Base-by-base conservation (phyloP, 2,797 vertebrate genomes). In the Sebastes hubbsi region DNA sequence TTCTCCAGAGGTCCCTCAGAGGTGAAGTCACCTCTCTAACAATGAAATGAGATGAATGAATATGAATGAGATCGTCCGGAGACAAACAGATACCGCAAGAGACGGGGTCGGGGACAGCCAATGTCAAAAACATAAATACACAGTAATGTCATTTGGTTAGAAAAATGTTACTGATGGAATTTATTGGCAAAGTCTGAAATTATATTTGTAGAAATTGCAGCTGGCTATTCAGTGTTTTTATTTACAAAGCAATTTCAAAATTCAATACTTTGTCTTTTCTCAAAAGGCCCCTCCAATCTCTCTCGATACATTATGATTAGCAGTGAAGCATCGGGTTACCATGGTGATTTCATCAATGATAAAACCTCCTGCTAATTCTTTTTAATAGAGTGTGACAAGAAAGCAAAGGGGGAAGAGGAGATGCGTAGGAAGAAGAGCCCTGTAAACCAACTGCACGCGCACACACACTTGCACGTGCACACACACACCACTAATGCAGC, bases 211-310 rank as follows among this genome's bases (percentile, higher is more conserved):
- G 66, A 73, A 80, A 82, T 61, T 78, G 59, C 38, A 73, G 29
- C 63, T 59, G 29, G 75, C 24, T 46, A 78, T 75, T 74, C n/a
- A 10, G 82, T 87, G 79, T 64, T 72, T 83, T 81, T 87, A 82
- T 85, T 90, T 78, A 65, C 76, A 5, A 30, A 69, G 29, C 22
- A 13, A 46, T 79, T 29, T 75, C 20, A 22, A 42, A 52, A 60
- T 46, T 64, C 7, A 3, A 69, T 62, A 34, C 11, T 11, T 62
- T 25, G 2, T 8, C 5, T 65, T 63, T n/a, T 42, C 34, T 69
- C 4, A 27, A 32, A 24, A 13, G 42, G 56, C n/a, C 69, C 67
- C 82, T 75, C 14, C 5, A 8, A 13, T 65, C 69, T 60, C 36
- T 2, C 24, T 25, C 2, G 5, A 46, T 25, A 63, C 54, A 22